A percentile compares a stretch with the other conserved stretches of the same genome.
Conservation (phyloP, 2,888 invertebrate genomes). For the Didymodactylos carnosus region DNA sequence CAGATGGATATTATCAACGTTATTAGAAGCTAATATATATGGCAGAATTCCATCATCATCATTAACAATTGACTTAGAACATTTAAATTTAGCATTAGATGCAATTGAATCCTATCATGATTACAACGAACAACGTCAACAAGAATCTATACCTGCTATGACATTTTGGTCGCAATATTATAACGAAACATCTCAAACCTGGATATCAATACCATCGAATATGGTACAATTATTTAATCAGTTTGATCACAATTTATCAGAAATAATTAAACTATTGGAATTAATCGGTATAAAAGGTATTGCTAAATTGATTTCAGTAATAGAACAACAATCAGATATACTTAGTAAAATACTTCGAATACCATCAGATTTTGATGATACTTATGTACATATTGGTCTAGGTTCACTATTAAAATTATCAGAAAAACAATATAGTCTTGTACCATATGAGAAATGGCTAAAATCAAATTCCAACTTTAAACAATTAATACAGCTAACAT, state of each 20-base stretch:
- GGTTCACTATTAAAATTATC: conserved; percentile 21
- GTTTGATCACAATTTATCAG: conserved; percentile 18
- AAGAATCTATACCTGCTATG: conserved; percentile 20
- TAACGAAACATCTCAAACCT: conserved; percentile 18
- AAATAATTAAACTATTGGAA: conserved; percentile 17
- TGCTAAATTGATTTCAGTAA: background rate
- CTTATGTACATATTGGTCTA: conserved; percentile 24
- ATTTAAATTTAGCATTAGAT: conserved; percentile 8
- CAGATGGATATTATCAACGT: conserved; percentile 22
- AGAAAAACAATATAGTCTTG: conserved; percentile 18
- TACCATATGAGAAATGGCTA: conserved; percentile 20
- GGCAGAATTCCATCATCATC: conserved; percentile 18
- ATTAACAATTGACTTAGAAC: conserved; percentile 17
- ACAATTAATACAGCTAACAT: conserved; percentile 22
- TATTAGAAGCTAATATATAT: conserved; percentile 21
- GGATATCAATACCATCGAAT: conserved; percentile 20
- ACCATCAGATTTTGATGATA: conserved; percentile 28
- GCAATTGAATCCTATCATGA: conserved; percentile 20
- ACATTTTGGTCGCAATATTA: conserved; percentile 24
- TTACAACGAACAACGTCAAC: conserved; percentile 21
- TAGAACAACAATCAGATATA: background rate
- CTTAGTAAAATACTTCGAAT: conserved; percentile 21
- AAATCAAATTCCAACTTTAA: conserved; percentile 21
- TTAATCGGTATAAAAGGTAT: conserved; percentile 16
- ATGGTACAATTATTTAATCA: conserved; percentile 15